Evolutionary conservation across 2,797 vertebrate species (phyloP), one percentile per base, ranked within the genome.

Genomic region (Hoplostethus atlanticus): DNA sequence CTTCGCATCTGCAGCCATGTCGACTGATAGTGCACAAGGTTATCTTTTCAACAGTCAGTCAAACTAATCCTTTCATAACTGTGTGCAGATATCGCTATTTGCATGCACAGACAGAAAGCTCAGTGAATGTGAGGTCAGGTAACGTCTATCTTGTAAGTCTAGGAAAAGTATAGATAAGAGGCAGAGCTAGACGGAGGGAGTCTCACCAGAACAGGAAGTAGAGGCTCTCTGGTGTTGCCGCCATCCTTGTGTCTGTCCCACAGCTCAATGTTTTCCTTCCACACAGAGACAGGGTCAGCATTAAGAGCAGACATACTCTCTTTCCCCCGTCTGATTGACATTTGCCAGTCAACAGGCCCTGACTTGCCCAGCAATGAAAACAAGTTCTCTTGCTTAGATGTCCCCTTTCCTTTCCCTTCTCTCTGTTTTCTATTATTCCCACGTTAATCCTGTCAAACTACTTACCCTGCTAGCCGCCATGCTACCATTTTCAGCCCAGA

Each of bases 161-260:
- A 69, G 28, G n/a, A 48, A 71, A 54, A 59, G 17, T 21, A 58
- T 11, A 25, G 11, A 34, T n/a, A 15, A 52, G 12, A 21, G 40
- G 3, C 42, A 9, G 1, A 31, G 13, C 25, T n/a, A 53, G 46
- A 61, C 0, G 1, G n/a, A 6, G 7, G 40, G 17, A 68, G 21
- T 58, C 82, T 83, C 83, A 92, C 91, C 82, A 2, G 1, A 6
- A 63, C 16, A 34, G 62, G 67, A 54, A 91, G 81, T 25, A 89
- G 52, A 77, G 66, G 67, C 34, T 85, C 73, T 8, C 28, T 10
- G 51, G 0, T 10, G 16, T 3, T 21, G 21, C 12, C 2, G n/a
- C 10, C 46, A 0, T 79, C 68, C 3, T 51, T 68, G 3, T 3
- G 12, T 25, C 30, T 25, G 48, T 79, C 64, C 25, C 3, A 0